Conservation (phyloP, 2,113 vertebrate genomes). For the Euleptes europaea region DNA sequence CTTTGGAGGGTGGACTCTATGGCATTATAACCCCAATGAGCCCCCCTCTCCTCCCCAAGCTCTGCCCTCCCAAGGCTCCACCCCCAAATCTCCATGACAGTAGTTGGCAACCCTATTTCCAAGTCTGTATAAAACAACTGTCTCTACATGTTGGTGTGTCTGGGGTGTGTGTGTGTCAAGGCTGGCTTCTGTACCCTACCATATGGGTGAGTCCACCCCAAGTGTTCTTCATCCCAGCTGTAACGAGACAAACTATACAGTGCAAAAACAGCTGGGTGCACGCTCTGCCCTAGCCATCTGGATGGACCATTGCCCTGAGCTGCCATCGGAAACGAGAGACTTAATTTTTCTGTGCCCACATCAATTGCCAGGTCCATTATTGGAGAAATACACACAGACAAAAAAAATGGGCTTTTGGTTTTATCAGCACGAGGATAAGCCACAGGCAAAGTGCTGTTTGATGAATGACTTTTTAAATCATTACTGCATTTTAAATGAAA, state of each 20-base stretch:
- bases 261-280: not conserved
- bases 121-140: too few species aligned
- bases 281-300: not conserved
- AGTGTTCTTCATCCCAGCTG: too few species aligned
- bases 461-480: fast-evolving
- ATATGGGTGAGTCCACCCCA: too few species aligned
- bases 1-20: too few species aligned
- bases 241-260: not conserved
- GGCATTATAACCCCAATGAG: too few species aligned
- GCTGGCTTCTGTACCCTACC: too few species aligned
- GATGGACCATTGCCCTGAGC: conserved; percentile 29
- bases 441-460: not conserved
- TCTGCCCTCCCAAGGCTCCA: too few species aligned
- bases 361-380: conserved; percentile 33
- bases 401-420: not conserved
- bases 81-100: too few species aligned
- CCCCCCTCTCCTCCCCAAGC: too few species aligned
- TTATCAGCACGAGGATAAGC: conserved; percentile 21
- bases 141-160: too few species aligned
- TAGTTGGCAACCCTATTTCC: too few species aligned
- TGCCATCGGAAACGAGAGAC: conserved; percentile 23
- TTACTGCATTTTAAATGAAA: conserved; percentile 29
- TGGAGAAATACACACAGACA: not conserved
- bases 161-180: too few species aligned
- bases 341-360: conserved; percentile 6